These are phyloP conservation scores for Melinaea menophilus DNA, from an alignment of 2,888 invertebrate species.

Conservation along the genomic window DNA sequence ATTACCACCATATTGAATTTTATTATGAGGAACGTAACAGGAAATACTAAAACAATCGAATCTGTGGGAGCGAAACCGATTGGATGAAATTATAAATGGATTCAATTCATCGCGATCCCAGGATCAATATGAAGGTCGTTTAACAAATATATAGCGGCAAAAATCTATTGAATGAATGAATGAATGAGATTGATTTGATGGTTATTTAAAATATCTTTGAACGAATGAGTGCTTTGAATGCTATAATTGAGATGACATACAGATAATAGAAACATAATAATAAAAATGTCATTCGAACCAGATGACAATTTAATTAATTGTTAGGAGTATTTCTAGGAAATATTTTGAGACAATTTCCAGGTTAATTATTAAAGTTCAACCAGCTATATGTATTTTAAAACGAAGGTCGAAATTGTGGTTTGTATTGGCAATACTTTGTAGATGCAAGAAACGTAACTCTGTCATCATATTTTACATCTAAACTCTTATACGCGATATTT, in stretches of 20 bases:
- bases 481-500: no score
- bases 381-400: slow-evolving; percentile 29
- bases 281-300: no score
- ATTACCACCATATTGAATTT: slow-evolving; percentile 8
- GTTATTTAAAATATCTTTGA: no score
- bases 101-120: slow-evolving; percentile 31
- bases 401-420: slow-evolving; percentile 39
- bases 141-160: slow-evolving; percentile 16
- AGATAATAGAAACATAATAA: no score
- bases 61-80: slow-evolving; percentile 25
- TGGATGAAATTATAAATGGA: slow-evolving; percentile 29
- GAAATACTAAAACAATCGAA: slow-evolving; percentile 31
- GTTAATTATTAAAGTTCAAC: slow-evolving; percentile 38
- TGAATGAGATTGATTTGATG: neutral
- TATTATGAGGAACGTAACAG: slow-evolving; percentile 23
- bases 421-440: slow-evolving; percentile 13
- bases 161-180: slow-evolving; percentile 10
- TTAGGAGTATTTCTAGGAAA: no score
- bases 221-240: no score
- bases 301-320: no score
- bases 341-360: slow-evolving; percentile 27
- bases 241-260: slow-evolving; percentile 16
- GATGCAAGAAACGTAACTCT: slow-evolving; percentile 14
- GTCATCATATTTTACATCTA: slow-evolving; percentile 17
- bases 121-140: slow-evolving; percentile 31